Evolutionary conservation across 1,140 invertebrate genomes (phyloP), one percentile per base, ranked within the genome.

Genomic region (Megalopta genalis): DNA sequence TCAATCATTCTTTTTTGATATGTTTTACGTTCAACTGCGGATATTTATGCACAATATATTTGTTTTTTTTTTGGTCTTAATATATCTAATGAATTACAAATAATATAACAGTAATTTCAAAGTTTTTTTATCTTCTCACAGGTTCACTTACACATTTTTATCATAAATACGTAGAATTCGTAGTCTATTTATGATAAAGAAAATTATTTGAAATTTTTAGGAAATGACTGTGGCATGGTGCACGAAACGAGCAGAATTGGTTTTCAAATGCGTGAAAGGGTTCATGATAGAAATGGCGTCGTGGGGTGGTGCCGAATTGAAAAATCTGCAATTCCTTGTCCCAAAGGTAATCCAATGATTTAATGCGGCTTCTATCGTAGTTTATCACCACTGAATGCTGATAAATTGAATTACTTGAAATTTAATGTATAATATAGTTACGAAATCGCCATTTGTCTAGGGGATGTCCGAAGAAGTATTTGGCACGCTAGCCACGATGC

Each of bases 211-310:
- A 16, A 60, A 23, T 6, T 66, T 23, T 67, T 87, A 97, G 97
- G 97, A 98, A 88, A 99, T 99, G 98, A 99, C 98, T 6, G 96
- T 98, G 57, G 95, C 96, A 25, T 99, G 98, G 98, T 99, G 98
- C 92, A 95, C 97, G 84, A 97, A 98, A 89, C 93, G 99, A 86
- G 98, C 98, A 0, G 99, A 99, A 93, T 93, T 99, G 77, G 96
- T 99, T 76, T 98, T 99, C 88, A 99, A 99, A 93, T 99, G 99
- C 94, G 97, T 99, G 25, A 99, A 99, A 94, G 99, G 99, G 0
- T 99, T 99, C 91, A 98, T 99, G 97, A 99, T 99, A 91, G 99
- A 99, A 94, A 98, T 98, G 95, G 96, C 97, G 9, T 97, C 96
- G 1, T 97, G 96, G 96, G 97, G 97, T 78, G 97, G 97, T 25